Evolutionary conservation across 2,113 vertebrate genomes (phyloP).

Genomic region (Rhynchomys soricoides): DNA sequence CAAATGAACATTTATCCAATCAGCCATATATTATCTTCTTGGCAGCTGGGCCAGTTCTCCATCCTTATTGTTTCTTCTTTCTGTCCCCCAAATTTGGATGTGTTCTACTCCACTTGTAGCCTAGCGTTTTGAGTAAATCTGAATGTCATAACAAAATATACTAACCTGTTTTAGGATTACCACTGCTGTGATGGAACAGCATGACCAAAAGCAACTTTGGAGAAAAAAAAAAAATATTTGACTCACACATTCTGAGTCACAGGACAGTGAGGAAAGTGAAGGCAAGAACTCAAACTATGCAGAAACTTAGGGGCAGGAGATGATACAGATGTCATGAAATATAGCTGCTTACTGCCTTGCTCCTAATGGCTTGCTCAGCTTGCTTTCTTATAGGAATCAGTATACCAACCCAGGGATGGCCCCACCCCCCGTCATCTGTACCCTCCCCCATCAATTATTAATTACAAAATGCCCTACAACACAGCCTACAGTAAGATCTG

Average conservation of each 20-base stretch:
- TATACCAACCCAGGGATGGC: rapidly evolving
- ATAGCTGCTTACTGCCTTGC: neutral
- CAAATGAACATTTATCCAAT: neutral
- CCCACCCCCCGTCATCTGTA: neutral
- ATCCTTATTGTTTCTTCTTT: neutral
- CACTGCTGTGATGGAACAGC: neutral
- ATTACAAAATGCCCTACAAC: neutral
- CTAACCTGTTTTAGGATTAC: neutral
- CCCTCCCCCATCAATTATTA: neutral
- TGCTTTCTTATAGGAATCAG: neutral
- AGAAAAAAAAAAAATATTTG: neutral
- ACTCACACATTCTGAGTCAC: neutral
- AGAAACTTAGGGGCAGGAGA: neutral
- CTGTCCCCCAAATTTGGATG: neutral
- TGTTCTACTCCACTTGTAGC: neutral
- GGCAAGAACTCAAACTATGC: neutral
- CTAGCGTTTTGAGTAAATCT: neutral
- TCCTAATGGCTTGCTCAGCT: neutral
- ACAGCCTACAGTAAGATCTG: neutral
- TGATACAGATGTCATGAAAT: neutral
- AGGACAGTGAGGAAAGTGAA: neutral
- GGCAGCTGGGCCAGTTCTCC: neutral
- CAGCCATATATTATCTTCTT: neutral
- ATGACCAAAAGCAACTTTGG: neutral
- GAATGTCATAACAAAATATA: neutral